Evolutionary conservation across 2,797 vertebrate genomes (phyloP), one percentile per base, ranked within the genome.

Genomic region (Hephaestus fuliginosus): DNA sequence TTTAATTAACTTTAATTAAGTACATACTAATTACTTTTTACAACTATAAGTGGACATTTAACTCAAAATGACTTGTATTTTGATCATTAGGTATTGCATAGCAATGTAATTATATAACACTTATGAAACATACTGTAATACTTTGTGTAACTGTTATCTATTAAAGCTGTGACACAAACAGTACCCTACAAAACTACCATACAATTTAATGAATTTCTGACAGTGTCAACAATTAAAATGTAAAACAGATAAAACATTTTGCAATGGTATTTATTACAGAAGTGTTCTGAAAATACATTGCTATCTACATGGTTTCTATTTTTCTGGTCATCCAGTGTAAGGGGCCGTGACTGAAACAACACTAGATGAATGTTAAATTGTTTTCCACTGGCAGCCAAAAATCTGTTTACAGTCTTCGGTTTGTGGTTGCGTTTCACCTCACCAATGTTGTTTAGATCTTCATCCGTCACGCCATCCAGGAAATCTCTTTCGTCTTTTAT

Each of bases 401-500:
- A 25, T 25, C 25, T 33, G 30, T 33, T 33, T 33, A 33, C 30
- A 33, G 30, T 33, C 30, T 33, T 3, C 5, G 30, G 30, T 33
- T 33, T 33, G 30, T 33, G 30, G 0, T 33, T 33, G 30, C 3
- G 30, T 5, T 33, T 33, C 30, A 33, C 30, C 71, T 51, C 36
- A 93, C 93, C 90, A 3, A 94, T 81, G 33, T 43, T 30, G 2
- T 82, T 69, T 36, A 94, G 70, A 66, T 90, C 72, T 0, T 89
- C 84, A 55, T 81, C 88, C 3, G 6, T 85, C 2, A 92, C 11
- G 5, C 92, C 15, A 0, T 94, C 92, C 43, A 89, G 4, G n/a
- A 94, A 92, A 76, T 94, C 92, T 58, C 12, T 71, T 20, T 83
- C 85, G 55, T 91, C 86, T 65, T 84, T 83, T 18, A 93, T 71